phyloP scores from a whole-genome alignment of 2,888 invertebrate species.

The Melanchra persicariae region DNA sequence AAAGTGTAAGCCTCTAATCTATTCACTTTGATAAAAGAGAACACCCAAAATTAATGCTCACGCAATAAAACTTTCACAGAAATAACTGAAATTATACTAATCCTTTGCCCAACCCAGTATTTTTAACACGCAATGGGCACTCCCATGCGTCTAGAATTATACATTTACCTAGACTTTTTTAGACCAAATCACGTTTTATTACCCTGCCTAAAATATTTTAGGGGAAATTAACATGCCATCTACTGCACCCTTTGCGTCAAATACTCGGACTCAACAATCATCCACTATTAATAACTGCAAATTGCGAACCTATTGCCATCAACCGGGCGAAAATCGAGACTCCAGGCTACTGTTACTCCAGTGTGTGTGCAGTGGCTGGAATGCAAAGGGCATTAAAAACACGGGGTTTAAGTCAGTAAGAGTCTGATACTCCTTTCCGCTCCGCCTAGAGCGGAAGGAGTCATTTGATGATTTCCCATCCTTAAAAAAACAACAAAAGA shows the following conservation, averaged over 20 bases:
- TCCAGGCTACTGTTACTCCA: too few relatives aligned
- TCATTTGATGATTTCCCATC: too few relatives aligned
- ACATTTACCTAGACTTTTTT: too few relatives aligned
- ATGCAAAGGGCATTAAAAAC: too few relatives aligned
- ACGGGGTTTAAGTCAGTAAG: too few relatives aligned
- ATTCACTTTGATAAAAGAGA: background rate
- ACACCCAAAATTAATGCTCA: conserved; percentile 9
- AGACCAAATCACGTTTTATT: background rate
- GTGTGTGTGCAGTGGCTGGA: too few relatives aligned
- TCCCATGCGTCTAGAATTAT: conserved; percentile 12
- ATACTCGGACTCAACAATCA: background rate
- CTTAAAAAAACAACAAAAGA: too few relatives aligned
- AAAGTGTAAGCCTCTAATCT: background rate
- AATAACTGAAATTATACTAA: conserved; percentile 15
- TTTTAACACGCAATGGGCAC: conserved; percentile 36
- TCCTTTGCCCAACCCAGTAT: conserved; percentile 23
- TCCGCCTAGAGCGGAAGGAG: too few relatives aligned
- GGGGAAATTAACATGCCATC: background rate
- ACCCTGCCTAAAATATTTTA: conserved; percentile 7
- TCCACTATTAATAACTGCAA: too few relatives aligned
- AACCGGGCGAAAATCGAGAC: too few relatives aligned
- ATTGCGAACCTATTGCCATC: too few relatives aligned
- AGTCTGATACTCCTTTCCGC: too few relatives aligned
- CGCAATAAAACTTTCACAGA: conserved; percentile 13
- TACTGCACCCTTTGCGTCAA: background rate